These are phyloP conservation scores for Epinephelus malabaricus DNA, from an alignment of 2,797 vertebrate species.

Conservation along the genomic window DNA sequence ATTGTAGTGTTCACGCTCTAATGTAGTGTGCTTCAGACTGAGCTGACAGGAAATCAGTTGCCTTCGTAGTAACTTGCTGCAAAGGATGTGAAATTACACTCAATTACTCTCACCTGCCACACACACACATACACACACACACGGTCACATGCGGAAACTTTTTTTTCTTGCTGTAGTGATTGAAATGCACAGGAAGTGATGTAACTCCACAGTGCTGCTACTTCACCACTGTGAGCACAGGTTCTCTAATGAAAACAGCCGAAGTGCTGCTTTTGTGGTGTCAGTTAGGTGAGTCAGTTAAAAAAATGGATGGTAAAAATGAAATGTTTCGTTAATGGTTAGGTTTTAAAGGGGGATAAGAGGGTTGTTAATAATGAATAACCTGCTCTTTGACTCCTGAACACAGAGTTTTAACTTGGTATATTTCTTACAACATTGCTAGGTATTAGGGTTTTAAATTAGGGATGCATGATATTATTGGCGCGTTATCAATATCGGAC, in stretches of 20 bases:
- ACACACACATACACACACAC: background rate
- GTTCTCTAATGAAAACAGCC: constrained; percentile 12
- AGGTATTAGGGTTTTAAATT: too few species aligned
- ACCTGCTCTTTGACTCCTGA: too few species aligned
- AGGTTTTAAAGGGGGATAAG: too few species aligned
- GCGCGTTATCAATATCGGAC: too few species aligned
- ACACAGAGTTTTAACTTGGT: too few species aligned
- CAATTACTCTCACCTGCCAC: constrained; percentile 59
- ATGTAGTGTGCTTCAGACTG: constrained; percentile 31
- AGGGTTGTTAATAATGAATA: too few species aligned
- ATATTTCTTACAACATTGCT: too few species aligned
- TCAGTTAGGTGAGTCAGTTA: too few species aligned
- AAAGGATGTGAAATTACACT: constrained; percentile 76
- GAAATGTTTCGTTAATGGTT: too few species aligned
- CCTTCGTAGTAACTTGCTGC: constrained; percentile 61
- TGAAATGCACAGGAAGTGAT: constrained; percentile 63
- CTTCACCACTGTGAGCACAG: constrained; percentile 7
- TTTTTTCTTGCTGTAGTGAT: constrained; percentile 55
- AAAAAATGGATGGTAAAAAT: too few species aligned
- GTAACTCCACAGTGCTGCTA: constrained; percentile 35
- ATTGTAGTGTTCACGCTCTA: constrained; percentile 33
- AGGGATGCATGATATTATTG: too few species aligned
- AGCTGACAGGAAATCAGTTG: constrained; percentile 74
- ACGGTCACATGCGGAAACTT: background rate
- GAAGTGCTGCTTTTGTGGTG: background rate